Evolutionary conservation across 2,113 vertebrate species (phyloP).

Genomic region (Zosterops pallidus): DNA sequence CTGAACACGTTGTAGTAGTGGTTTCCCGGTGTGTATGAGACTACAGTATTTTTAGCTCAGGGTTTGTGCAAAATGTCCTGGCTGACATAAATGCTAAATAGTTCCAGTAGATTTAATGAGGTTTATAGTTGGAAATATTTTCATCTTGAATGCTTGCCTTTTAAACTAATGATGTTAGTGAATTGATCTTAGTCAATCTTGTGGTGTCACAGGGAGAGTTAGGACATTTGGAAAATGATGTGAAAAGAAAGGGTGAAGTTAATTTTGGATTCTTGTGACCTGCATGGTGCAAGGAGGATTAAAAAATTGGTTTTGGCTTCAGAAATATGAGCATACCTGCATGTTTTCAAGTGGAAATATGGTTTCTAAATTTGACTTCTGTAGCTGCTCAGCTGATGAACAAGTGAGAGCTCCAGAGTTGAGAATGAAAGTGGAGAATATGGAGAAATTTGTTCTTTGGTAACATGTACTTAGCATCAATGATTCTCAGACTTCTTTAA

Average conservation of each 20-base stretch:
- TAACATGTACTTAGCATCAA: background rate
- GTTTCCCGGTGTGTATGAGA: background rate
- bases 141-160: background rate
- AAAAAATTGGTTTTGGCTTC: background rate
- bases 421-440: background rate
- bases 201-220: background rate
- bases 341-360: background rate
- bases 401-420: background rate
- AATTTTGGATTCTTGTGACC: background rate
- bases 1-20: background rate
- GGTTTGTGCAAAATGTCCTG: conserved; percentile 30
- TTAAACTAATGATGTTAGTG: background rate
- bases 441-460: background rate
- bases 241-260: background rate
- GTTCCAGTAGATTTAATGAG: background rate
- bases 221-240: background rate
- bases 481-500: background rate
- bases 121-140: conserved; percentile 3
- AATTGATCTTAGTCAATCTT: background rate
- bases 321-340: background rate
- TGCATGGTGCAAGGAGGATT: background rate
- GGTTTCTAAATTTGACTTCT: background rate
- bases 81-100: conserved; percentile 9
- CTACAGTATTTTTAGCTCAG: conserved; percentile 7
- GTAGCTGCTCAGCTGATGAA: background rate